Evolutionary conservation across 2,797 vertebrate genomes (phyloP), one percentile per base, ranked within the genome.

Genomic region (Microcaecilia unicolor): DNA sequence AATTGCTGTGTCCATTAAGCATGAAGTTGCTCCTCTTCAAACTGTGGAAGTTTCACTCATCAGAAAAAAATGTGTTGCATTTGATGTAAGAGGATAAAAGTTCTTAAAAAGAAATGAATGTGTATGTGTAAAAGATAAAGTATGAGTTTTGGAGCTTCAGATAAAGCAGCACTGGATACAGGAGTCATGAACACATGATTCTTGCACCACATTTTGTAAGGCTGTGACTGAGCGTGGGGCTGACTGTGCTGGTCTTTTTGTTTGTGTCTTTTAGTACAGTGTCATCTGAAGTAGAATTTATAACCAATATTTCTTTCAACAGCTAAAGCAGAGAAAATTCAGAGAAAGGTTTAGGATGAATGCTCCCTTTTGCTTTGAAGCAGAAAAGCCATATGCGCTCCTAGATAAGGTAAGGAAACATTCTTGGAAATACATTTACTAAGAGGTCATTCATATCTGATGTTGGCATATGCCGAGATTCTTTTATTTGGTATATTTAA

Each of bases 311-410:
- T 22, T 22, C 14, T 27, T 19, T 17, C 18, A 18, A 42, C 24
- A 91, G 81, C 53, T 36, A 20, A 89, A 92, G 56, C 84, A 90
- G 58, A 57, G 41, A 16, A 67, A 77, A 50, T 89, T 91, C 72
- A 74, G 80, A 62, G 74, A 78, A 35, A 69, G 41, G 43, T 90
- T 90, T 73, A 64, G 60, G 79, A 41, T 41, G 43, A 67, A 63
- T 18, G 67, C 62, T 8, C 78, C 81, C 9, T 80, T 91, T 55
- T 39, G 21, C 28, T 85, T 77, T 56, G 61, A 34, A 41, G 50
- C 68, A 16, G 50, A 55, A 44, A 67, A 65, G 29, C 81, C 78
- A 2, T 90, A 87, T 43, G n/a, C 26, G 33, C 36, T 15, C 34
- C 74, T 92, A 10, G 69, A 81, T 46, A 81, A 85, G 56, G 85